A percentile compares a stretch with the other conserved stretches of the same genome.
phyloP scores from a whole-genome alignment of 2,797 vertebrate genomes.

The Squalus acanthias region DNA sequence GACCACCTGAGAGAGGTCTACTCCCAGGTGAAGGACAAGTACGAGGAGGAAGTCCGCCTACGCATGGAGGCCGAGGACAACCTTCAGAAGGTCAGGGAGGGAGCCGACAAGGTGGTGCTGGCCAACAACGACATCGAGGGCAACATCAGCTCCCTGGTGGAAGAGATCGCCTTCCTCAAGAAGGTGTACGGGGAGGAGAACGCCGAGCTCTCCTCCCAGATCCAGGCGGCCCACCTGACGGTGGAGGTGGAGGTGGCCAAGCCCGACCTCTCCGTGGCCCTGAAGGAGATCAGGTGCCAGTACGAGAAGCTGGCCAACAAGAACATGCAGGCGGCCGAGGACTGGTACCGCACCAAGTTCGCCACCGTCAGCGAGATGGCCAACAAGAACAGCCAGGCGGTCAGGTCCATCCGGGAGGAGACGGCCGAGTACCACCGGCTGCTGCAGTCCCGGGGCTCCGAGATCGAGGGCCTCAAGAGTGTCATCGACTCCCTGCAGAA shows the following conservation, averaged over 20 bases:
- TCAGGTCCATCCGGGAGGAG: constrained; percentile 72
- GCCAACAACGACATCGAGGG: constrained; percentile 59
- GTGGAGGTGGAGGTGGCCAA: constrained; percentile 61
- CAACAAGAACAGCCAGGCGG: constrained; percentile 65
- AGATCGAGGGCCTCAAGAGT: constrained; percentile 71
- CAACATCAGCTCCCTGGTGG: constrained; percentile 57
- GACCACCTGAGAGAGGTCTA: constrained; percentile 58
- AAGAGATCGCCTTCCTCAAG: constrained; percentile 66
- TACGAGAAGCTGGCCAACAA: constrained; percentile 69
- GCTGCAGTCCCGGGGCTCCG: constrained; percentile 67
- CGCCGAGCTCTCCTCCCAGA: constrained; percentile 58
- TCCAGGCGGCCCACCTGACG: constrained; percentile 58
- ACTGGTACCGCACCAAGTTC: constrained; percentile 71
- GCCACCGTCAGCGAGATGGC: constrained; percentile 64
- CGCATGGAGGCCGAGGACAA: constrained; percentile 56
- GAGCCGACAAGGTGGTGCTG: constrained; percentile 53
- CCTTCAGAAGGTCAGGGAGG: constrained; percentile 57
- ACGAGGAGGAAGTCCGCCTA: constrained; percentile 55
- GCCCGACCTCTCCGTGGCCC: constrained; percentile 67
- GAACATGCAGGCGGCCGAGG: constrained; percentile 71
- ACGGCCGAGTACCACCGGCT: constrained; percentile 72
- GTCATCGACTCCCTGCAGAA: constrained; percentile 68
- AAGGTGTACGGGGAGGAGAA: constrained; percentile 67
- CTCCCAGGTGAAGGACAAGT: constrained; percentile 58
- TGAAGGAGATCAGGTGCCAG: constrained; percentile 68